These are phyloP conservation scores for Acanthochromis polyacanthus DNA, from an alignment of 2,113 vertebrate genomes.

Conservation along the genomic window DNA sequence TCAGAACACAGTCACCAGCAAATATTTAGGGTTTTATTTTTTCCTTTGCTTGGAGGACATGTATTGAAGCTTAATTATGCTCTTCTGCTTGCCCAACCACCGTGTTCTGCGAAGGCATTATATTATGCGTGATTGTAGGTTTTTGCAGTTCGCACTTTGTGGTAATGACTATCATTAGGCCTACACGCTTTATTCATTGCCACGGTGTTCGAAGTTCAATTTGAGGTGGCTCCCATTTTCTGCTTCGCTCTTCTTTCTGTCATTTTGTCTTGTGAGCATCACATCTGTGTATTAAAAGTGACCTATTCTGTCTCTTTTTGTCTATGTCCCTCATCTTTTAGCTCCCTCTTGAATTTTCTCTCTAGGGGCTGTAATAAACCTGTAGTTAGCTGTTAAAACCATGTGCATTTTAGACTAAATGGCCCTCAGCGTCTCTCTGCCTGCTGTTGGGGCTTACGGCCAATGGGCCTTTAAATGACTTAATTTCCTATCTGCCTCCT, in stretches of 20 bases:
- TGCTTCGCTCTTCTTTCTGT: not conserved
- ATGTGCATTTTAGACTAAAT: slow-evolving; percentile 72
- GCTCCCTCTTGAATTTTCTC: slow-evolving; percentile 39
- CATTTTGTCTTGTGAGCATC: slow-evolving; percentile 42
- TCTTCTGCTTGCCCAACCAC: slow-evolving; percentile 39
- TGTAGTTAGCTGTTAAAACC: slow-evolving; percentile 74
- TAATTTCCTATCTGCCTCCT: slow-evolving; percentile 74
- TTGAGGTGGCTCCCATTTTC: slow-evolving; percentile 7
- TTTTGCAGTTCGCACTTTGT: slow-evolving; percentile 36
- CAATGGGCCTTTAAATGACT: slow-evolving; percentile 80
- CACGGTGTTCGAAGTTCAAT: slow-evolving; percentile 15
- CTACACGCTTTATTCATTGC: slow-evolving; percentile 18
- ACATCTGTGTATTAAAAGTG: slow-evolving; percentile 31
- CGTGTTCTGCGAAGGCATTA: slow-evolving; percentile 24
- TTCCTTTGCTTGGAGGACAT: not conserved
- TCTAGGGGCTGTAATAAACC: slow-evolving; percentile 65
- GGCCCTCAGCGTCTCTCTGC: slow-evolving; percentile 57
- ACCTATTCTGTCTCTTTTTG: slow-evolving; percentile 34
- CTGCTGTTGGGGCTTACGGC: slow-evolving; percentile 69
- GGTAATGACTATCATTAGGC: slow-evolving; percentile 37
- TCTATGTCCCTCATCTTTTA: slow-evolving; percentile 50
- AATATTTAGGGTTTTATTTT: slow-evolving; percentile 14
- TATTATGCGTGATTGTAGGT: slow-evolving; percentile 49
- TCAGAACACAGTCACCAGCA: not conserved
- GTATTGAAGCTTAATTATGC: slow-evolving; percentile 29